phyloP scores from a whole-genome alignment of 2,888 invertebrate species.

The Acronicta psi region DNA sequence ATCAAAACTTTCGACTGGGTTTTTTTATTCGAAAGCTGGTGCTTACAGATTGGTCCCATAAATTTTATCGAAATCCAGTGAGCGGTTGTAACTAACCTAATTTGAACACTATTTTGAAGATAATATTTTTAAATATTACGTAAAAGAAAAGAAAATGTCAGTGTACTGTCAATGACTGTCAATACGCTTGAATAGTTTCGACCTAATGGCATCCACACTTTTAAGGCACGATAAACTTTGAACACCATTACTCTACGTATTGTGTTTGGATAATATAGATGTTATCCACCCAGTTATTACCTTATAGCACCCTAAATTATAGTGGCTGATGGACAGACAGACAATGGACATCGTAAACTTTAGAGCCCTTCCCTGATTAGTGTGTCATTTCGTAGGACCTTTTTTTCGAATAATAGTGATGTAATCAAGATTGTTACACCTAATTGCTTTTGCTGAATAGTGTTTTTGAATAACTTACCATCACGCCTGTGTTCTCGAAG shows the following conservation, averaged over 20 bases:
- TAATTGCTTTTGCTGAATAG: not conserved
- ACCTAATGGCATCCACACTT: slow-evolving; percentile 37
- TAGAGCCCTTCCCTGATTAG: slow-evolving; percentile 47
- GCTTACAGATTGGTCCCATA: no score
- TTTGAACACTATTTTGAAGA: no score
- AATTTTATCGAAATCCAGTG: no score
- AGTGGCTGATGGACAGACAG: slow-evolving; percentile 44
- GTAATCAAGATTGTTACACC: not conserved
- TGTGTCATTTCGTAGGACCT: slow-evolving; percentile 11
- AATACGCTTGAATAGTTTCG: not conserved
- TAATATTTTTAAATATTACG: no score
- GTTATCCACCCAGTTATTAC: slow-evolving; percentile 62
- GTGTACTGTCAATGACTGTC: slow-evolving; percentile 1
- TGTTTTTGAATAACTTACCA: no score
- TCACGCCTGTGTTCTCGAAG: no score
- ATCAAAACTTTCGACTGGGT: no score
- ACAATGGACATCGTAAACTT: slow-evolving; percentile 57
- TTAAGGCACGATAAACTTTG: slow-evolving; percentile 36
- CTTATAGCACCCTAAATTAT: slow-evolving; percentile 58
- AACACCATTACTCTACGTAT: slow-evolving; percentile 39
- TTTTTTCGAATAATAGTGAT: slow-evolving; percentile 17
- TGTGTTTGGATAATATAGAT: slow-evolving; percentile 60
- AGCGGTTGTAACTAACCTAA: no score
- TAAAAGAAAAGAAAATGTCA: no score
- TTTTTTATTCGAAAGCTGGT: no score